Base-by-base conservation (phyloP, 2,797 vertebrate genomes). In the Myotis myotis region DNA sequence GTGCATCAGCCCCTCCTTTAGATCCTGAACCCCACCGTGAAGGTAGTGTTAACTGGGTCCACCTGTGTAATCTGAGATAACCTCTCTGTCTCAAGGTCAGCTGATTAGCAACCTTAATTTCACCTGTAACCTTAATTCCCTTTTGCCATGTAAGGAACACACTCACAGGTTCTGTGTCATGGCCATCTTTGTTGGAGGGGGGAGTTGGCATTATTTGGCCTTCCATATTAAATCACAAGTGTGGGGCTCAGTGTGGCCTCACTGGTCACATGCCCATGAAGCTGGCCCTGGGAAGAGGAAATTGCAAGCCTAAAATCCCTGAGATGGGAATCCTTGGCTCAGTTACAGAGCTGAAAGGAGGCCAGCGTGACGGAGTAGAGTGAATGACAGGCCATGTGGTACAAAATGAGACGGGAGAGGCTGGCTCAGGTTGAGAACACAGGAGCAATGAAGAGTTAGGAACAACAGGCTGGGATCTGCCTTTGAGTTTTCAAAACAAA, bases 401-500 rank as follows among this genome's bases (percentile, higher is more conserved):
- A 36, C n/a, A 19, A n/a, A 88, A 38, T 38, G 30, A 78, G 51
- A 17, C 0, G 8, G 51, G 66, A 79, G 83, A 84, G 83, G 13
- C 62, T 33, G 49, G 71, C 38, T 8, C 3, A 23, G 85, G 51
- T 33, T 0, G 11, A 78, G 71, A 51, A 17, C 20, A 60, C 1
- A 8, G 33, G 20, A 12, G 11, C 13, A 49, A 6, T 1, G 17
- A 53, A 74, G 64, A 22, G 19, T 74, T 72, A 53, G 75, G 53
- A 38, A 78, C 11, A 71, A 30, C 30, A 68, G 57, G 44, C n/a
- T 76, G 55, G 53, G 47, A 51, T n/a, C 13, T 82, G 41, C 70
- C 82, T 55, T 93, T 71, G n/a, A 6, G 30, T 72, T 47, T 94
- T 76, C n/a, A 86, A 79, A 92, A 49, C 44, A 80, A 68, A 55